Evolutionary conservation across 2,113 vertebrate species (phyloP), one percentile per base, ranked within the genome.

Genomic region (Pygoscelis antarcticus): DNA sequence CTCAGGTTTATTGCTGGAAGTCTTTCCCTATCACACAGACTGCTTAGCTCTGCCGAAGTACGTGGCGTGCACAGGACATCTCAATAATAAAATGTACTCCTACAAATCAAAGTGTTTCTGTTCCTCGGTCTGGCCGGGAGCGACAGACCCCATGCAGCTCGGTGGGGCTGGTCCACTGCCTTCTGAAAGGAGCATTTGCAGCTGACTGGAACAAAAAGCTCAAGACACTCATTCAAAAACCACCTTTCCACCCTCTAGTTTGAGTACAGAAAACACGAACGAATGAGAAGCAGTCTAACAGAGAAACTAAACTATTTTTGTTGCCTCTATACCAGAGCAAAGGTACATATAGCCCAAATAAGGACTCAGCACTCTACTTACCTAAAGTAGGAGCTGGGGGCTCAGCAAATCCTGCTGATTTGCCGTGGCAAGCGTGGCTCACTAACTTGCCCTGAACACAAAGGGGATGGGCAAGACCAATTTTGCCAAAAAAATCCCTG

Each of bases 161-260:
- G 0, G 36, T 16, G 34, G 42, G 30, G 16, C 71, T 30, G 10
- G 3, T 32, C 60, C 2, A 0, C 26, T 0, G 0, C 19, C 46
- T 51, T 38, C 81, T 6, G 6, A 81, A 66, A 22, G 21, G 20
- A 91, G 54, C 2, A 1, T 15, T 25, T 72, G 46, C 51, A 77
- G 57, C 32, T 40, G 13, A 62, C 18, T 23, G 29, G n/a, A 77
- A 49, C 25, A 81, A 82, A 95, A 94, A 52, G 5, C 32, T 64
- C 26, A 47, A 46, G 61, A 47, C 5, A 8, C 34, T 69, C 17
- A 30, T 40, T 72, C 4, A 0, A n/a, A 87, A 91, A 13, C 14
- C 71, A 55, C 23, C 6, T 69, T 76, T 54, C 34, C 25, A 61
- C 17, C 4, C 15, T 2, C 3, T 13, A 34, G 54, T 55, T 71